phyloP scores from a whole-genome alignment of 2,888 invertebrate genomes.

The Pyrrhosoma nymphula region DNA sequence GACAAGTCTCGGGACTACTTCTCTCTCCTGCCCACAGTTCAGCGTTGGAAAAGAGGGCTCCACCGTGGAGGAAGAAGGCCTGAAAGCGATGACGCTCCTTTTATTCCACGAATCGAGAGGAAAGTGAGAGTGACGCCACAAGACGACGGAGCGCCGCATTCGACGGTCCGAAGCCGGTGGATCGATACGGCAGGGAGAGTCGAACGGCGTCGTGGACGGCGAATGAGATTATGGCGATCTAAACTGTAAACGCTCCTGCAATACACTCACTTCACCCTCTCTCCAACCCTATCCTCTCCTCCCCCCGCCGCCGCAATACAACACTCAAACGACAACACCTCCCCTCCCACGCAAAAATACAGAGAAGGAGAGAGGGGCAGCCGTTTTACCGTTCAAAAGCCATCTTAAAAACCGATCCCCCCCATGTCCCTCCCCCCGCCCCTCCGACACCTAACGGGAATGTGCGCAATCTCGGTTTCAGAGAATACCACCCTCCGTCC shows the following conservation, averaged over 20 bases:
- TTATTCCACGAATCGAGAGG: too few species aligned
- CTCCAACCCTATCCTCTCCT: too few species aligned
- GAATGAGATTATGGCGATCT: too few species aligned
- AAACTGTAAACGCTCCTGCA: neutral
- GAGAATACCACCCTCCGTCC: neutral
- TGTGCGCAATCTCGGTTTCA: constrained; percentile 55
- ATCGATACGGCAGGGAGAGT: neutral
- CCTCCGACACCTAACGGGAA: constrained; percentile 59
- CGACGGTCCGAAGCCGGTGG: neutral
- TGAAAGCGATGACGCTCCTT: too few species aligned
- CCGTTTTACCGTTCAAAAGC: constrained; percentile 23
- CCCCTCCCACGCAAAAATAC: neutral
- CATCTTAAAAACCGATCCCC: constrained; percentile 34
- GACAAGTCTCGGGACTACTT: too few species aligned
- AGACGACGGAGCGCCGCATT: neutral
- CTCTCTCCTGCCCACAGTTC: too few species aligned
- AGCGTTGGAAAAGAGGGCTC: too few species aligned
- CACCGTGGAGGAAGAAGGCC: too few species aligned
- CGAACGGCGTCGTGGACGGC: neutral
- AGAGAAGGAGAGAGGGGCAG: neutral
- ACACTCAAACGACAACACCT: too few species aligned
- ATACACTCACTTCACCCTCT: neutral
- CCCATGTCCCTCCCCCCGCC: too few species aligned
- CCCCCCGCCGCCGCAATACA: too few species aligned
- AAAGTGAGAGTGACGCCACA: too few species aligned